phyloP scores from a whole-genome alignment of 2,888 invertebrate species.

The Chymomyza procnemis region DNA sequence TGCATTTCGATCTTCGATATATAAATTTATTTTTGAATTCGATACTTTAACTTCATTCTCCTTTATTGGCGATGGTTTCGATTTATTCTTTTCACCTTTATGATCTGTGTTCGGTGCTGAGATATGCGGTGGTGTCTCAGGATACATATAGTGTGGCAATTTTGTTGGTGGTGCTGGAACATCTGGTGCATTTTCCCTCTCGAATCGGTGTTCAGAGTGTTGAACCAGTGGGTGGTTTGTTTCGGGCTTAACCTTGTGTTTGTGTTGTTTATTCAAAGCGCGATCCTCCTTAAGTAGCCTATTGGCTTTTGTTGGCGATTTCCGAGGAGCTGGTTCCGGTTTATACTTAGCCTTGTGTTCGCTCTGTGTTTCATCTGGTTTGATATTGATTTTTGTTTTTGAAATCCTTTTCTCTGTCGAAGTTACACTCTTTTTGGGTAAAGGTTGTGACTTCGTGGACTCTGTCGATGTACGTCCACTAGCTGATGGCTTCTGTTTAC shows the following conservation, averaged over 20 bases:
- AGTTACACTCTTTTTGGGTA: conserved; percentile 50
- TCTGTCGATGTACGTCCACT: conserved; percentile 70
- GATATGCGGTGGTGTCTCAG: conserved; percentile 80
- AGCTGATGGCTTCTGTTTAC: conserved; percentile 80
- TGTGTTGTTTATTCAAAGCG: conserved; percentile 81
- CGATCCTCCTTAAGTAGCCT: conserved; percentile 78
- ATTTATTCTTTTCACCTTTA: conserved; percentile 44
- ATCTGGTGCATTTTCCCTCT: conserved; percentile 80
- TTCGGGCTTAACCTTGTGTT: conserved; percentile 79
- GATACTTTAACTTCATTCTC: conserved; percentile 77
- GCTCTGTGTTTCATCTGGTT: conserved; percentile 61
- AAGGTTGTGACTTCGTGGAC: conserved; percentile 55
- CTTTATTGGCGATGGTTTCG: conserved; percentile 77
- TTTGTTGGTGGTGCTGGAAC: conserved; percentile 81
- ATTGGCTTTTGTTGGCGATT: conserved; percentile 74
- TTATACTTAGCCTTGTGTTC: conserved; percentile 78
- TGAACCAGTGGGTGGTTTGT: conserved; percentile 85
- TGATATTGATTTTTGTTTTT: conserved; percentile 73
- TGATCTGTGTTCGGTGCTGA: conserved; percentile 57
- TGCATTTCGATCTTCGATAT: conserved; percentile 74
- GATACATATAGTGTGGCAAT: conserved; percentile 82
- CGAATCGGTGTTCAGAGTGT: conserved; percentile 88
- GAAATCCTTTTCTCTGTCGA: conserved; percentile 65
- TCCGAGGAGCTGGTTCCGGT: conserved; percentile 78
- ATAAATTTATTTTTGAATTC: conserved; percentile 72